A percentile compares a stretch with the other conserved stretches of the same genome.
phyloP scores from a whole-genome alignment of 2,113 vertebrate species.

The Tragelaphus scriptus region DNA sequence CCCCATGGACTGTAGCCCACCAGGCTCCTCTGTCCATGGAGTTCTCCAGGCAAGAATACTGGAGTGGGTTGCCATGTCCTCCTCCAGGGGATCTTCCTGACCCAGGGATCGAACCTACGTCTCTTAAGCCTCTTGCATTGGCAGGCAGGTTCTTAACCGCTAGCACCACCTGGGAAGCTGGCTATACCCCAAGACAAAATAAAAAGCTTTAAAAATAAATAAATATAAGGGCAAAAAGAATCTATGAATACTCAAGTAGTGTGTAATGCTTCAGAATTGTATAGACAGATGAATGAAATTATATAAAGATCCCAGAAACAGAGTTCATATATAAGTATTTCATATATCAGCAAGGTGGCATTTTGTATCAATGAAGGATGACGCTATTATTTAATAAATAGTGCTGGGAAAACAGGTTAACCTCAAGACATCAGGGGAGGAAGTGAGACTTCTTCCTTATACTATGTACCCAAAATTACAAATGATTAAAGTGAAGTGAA shows the following conservation, averaged over 20 bases:
- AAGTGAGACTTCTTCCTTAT: not conserved
- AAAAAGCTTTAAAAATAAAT: not conserved
- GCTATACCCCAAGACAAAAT: not conserved
- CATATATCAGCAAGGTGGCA: not conserved
- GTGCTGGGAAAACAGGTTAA: not conserved
- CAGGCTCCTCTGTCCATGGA: not conserved
- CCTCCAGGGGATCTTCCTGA: not conserved
- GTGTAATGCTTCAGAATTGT: not conserved
- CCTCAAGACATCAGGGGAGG: not conserved
- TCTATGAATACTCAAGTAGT: not conserved
- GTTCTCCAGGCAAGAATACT: not conserved
- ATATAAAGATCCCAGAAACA: not conserved
- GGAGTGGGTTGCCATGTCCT: not conserved
- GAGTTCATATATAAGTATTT: not conserved
- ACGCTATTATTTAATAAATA: not conserved
- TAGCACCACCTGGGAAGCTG: not conserved
- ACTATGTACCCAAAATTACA: not conserved
- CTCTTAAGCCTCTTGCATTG: not conserved
- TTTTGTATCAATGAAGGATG: conserved; percentile 14
- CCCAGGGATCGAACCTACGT: fast-evolving
- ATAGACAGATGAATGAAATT: not conserved
- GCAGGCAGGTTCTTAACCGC: not conserved
- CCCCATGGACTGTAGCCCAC: not conserved
- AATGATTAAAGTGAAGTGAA: not conserved
- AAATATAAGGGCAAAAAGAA: not conserved